phyloP scores from a whole-genome alignment of 1,140 invertebrate genomes.

The Episyrphus balteatus region DNA sequence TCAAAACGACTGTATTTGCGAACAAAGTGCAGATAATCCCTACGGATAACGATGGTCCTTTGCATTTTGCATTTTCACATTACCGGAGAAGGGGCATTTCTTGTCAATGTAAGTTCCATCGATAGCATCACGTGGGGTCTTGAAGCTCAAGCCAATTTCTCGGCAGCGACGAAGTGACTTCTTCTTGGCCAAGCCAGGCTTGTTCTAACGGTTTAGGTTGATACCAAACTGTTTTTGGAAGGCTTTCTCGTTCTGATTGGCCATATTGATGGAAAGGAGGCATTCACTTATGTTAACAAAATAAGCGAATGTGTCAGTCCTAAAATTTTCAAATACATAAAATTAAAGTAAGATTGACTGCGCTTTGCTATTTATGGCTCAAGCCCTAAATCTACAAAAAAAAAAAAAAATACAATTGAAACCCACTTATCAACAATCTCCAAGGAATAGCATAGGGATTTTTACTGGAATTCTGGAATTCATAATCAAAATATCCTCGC shows the following conservation, averaged over 20 bases:
- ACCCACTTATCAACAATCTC: neutral
- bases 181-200: conserved; percentile 48
- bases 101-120: conserved; percentile 99
- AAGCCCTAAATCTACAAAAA: neutral
- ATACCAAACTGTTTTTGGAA: conserved; percentile 95
- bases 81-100: conserved; percentile 99
- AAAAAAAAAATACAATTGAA: conserved; percentile 22
- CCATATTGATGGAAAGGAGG: conserved; percentile 36
- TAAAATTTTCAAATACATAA: conserved; percentile 1
- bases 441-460: neutral
- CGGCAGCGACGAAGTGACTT: conserved; percentile 70
- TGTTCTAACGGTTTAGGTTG: conserved; percentile 83
- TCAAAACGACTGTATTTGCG: conserved; percentile 98
- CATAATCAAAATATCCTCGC: conserved; percentile 2
- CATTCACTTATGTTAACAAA: neutral
- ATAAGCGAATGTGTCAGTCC: neutral
- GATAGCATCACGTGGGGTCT: conserved; percentile 87
- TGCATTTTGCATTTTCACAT: conserved; percentile 99
- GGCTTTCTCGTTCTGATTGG: conserved; percentile 59
- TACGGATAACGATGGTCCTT: conserved; percentile 91
- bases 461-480: neutral
- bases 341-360: conserved; percentile 3
- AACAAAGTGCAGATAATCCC: conserved; percentile 97
- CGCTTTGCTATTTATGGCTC: neutral
- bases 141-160: conserved; percentile 95